Base-by-base conservation (phyloP, 2,888 invertebrate species). In the Teleiodes luculella region DNA sequence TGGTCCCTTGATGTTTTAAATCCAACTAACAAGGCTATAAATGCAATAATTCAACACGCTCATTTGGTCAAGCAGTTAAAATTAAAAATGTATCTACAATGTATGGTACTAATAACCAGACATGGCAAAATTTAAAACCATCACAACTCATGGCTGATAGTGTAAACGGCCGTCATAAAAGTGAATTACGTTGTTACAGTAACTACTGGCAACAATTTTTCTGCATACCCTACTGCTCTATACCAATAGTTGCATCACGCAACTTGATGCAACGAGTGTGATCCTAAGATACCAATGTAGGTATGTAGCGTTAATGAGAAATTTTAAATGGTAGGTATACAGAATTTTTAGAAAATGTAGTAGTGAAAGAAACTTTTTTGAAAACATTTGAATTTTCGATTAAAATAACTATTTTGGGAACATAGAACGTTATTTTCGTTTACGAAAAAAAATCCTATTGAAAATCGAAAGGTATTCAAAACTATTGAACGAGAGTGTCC, bases 131-230 rank as follows among this genome's bases (percentile, higher is more conserved):
- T 75, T 60, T 61, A 66, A 41, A 63, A 71, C 72, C 74, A 68
- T 74, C 74, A 68, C 69, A 69, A 48, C 47, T 50, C 66, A 43
- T 50, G 54, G 57, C 69, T 72, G 74, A 73, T 76, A 68, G 62
- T 64, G 70, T 74, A 76, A 76, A 74, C 71, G 70, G 67, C 67
- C 62, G 64, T 67, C 67, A 74, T 80, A 77, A 78, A 80, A 67
- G 57, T 68, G 71, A 76, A 82, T 80, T 78, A 77, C 72, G 72
- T 73, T 76, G 77, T 77, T 75, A 51, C 31, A 69, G 24, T 65
- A 72, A 71, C 69, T 69, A 74, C 76, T 73, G 70, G 66, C 75
- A 68, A 75, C 74, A 67, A 76, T 75, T 76, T 79, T 80, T 77
- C 68, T 70, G 65, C 64, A 63, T 63, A 72, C 67, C 48, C n/a